Evolutionary conservation across 2,113 vertebrate genomes (phyloP), one percentile per base, ranked within the genome.

Genomic region (Aptenodytes patagonicus): DNA sequence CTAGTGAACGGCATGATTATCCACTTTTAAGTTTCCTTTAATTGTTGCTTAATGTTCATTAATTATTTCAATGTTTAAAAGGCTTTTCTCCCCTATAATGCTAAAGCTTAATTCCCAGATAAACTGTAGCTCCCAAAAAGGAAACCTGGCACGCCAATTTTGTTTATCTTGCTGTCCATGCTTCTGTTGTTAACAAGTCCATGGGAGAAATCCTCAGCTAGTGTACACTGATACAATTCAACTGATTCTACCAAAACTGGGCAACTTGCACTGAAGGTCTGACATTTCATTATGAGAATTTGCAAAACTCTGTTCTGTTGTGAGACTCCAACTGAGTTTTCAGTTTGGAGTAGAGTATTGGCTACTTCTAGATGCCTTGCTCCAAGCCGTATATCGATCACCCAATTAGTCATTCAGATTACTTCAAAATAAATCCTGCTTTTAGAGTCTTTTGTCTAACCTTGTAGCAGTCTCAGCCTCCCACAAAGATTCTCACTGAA

Each of bases 1-100:
- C 60, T 28, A 71, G 38, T 44, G 31, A 89, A 89, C 89, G 55
- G 44, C 52, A 46, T 29, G 28, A 92, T 87, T 84, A 91, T 58
- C 31, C 57, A 47, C 77, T 93, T 84, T 70, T 62, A 90, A 78
- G 17, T 89, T 89, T 83, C 31, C 28, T 88, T 94, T 71, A 87
- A 84, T 44, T 79, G 44, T 57, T 82, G 21, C 31, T 79, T 92
- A 92, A 87, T 38, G 21, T 71, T 87, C 52, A 60, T 89, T 87
- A 89, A 76, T 83, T 92, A 83, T 86, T 95, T 89, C 83, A 32
- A 77, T 40, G 44, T 51, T 86, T 86, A 36, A 93, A 94, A 85
- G 15, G 5, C 4, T 80, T 94, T 84, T 68, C 25, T 75, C 49
- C 25, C 13, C 38, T 71, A 10, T 24, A 91, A 54, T 28, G 7